Evolutionary conservation across 2,113 vertebrate species (phyloP).

Genomic region (Vulpes ferrilata): DNA sequence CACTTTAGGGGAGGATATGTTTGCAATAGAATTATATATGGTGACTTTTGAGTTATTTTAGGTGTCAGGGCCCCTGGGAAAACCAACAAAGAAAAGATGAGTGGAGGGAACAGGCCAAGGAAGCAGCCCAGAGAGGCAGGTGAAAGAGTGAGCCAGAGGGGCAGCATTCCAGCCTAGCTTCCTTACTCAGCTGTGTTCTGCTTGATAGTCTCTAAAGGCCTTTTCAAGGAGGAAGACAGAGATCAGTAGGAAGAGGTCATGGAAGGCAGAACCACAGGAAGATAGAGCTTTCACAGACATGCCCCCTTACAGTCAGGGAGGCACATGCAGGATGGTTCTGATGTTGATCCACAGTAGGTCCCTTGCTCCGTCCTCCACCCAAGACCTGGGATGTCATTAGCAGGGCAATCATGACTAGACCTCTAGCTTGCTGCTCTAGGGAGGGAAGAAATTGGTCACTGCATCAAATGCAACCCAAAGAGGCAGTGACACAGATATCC

Average conservation of each 20-base stretch:
- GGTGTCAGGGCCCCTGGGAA: neutral
- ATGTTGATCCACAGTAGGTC: no score
- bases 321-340: neutral
- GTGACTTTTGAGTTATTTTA: slow-evolving; percentile 8
- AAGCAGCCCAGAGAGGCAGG: neutral
- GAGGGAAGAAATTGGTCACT: neutral
- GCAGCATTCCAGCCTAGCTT: neutral
- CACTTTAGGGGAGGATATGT: neutral
- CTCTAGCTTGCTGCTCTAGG: neutral
- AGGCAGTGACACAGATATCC: neutral
- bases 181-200: neutral
- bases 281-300: no score
- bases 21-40: neutral
- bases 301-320: neutral
- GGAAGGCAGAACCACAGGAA: neutral
- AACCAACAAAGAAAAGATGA: neutral
- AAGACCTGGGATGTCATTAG: neutral
- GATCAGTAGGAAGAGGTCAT: neutral
- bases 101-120: neutral
- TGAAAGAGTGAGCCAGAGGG: neutral
- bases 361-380: neutral
- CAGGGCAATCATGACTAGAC: neutral
- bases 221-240: neutral
- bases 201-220: neutral
- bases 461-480: neutral